phyloP scores from a whole-genome alignment of 53 echinoderm and acorn worm genomes.

The Actinopyga echinites region DNA sequence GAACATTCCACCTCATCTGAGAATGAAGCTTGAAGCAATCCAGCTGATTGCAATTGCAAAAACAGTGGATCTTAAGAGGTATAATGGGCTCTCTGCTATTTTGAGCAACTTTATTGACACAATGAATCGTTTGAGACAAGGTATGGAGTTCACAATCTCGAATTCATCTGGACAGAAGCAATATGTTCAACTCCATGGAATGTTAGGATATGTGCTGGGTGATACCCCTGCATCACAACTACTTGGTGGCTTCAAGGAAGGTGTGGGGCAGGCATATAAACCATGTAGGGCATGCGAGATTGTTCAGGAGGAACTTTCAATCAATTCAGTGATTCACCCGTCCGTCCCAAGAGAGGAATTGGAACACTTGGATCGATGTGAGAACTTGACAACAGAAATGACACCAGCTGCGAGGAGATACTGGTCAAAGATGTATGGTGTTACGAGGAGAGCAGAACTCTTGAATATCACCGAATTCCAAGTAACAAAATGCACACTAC shows the following conservation, averaged over 20 bases:
- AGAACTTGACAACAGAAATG: conserved; percentile 18
- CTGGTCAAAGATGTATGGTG: conserved; percentile 51
- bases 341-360: conserved; percentile 38
- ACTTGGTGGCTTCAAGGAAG: conserved; percentile 49
- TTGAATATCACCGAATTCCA: conserved; percentile 11
- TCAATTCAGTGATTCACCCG: neutral
- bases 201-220: conserved; percentile 16
- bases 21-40: conserved; percentile 30
- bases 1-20: conserved; percentile 35
- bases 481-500: conserved; percentile 44
- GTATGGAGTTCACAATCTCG: conserved; percentile 5
- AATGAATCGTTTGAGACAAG: neutral
- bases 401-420: conserved; percentile 19
- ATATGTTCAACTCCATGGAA: neutral
- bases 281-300: conserved; percentile 46
- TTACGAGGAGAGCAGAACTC: conserved; percentile 24
- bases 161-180: neutral
- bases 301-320: conserved; percentile 2
- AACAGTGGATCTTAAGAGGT: conserved; percentile 20
- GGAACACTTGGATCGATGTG: conserved; percentile 50
- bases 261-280: conserved; percentile 43
- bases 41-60: conserved; percentile 51
- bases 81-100: conserved; percentile 2
- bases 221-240: conserved; percentile 50
- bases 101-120: conserved; percentile 10